Percentiles rank a stretch among this genome's conserved stretches.
Conservation (phyloP, 2,113 vertebrate genomes). For the Lepus timidus region DNA sequence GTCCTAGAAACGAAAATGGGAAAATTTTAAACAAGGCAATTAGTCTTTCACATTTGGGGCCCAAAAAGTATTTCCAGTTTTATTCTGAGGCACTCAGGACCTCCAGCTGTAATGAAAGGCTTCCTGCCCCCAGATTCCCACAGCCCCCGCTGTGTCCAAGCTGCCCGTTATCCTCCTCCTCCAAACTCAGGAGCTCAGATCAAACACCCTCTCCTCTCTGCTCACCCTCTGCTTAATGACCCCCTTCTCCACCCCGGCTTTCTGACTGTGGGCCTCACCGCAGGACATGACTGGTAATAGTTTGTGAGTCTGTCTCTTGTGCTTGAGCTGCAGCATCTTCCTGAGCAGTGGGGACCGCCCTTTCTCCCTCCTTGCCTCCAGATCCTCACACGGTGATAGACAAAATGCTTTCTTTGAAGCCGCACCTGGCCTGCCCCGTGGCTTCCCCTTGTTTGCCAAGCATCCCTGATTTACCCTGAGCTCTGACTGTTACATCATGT, state of each 20-base stretch:
- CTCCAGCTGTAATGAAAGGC: not conserved
- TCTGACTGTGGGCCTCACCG: not conserved
- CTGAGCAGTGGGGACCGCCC: fast-evolving
- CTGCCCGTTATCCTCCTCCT: not conserved
- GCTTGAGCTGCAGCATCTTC: not conserved
- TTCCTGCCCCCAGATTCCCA: not conserved
- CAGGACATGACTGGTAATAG: fast-evolving
- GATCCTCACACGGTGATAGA: not conserved
- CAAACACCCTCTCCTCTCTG: not conserved
- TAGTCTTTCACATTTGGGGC: not conserved
- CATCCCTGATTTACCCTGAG: not conserved
- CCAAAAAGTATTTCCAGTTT: not conserved
- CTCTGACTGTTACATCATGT: not conserved
- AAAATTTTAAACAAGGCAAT: not conserved
- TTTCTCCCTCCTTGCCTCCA: not conserved
- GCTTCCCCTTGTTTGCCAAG: not conserved
- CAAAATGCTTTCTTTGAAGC: not conserved
- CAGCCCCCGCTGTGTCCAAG: not conserved
- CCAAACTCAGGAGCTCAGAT: not conserved
- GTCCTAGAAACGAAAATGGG: not conserved
- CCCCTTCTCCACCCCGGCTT: not conserved
- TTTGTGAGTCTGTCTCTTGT: not conserved
- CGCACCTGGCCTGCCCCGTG: not conserved
- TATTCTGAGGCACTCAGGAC: not conserved
- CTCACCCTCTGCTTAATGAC: not conserved